Conservation (phyloP, 2,888 invertebrate genomes). For the Deilephila porcellus region DNA sequence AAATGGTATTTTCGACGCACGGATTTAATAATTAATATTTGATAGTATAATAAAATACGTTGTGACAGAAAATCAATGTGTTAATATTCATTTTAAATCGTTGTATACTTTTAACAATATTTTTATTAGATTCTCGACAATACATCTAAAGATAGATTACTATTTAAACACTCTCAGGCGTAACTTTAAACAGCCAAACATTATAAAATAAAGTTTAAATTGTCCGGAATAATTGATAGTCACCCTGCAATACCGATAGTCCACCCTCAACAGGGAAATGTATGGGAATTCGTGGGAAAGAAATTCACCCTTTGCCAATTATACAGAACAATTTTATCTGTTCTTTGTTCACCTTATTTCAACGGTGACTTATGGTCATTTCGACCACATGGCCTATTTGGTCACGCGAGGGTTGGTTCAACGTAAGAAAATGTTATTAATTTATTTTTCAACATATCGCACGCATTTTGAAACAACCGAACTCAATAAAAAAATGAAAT, state of each 20-base stretch:
- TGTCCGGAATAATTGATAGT: slow-evolving; percentile 5
- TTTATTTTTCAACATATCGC: not conserved
- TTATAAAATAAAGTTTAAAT: not conserved
- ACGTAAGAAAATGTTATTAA: slow-evolving; percentile 7
- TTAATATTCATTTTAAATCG: no score
- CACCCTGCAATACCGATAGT: slow-evolving; percentile 37
- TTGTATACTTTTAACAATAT: no score
- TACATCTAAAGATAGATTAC: no score
- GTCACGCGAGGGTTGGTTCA: slow-evolving; percentile 51
- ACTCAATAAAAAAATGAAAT: no score
- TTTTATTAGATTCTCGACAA: no score
- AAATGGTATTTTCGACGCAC: no score
- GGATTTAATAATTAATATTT: no score
- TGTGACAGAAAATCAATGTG: no score
- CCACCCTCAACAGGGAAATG: slow-evolving; percentile 56
- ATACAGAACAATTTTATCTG: slow-evolving; percentile 52
- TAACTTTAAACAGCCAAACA: no score
- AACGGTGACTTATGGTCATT: slow-evolving; percentile 80
- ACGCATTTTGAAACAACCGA: not conserved
- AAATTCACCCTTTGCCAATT: slow-evolving; percentile 68
- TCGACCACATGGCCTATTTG: slow-evolving; percentile 61
- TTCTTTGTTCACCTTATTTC: slow-evolving; percentile 66
- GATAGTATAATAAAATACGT: no score
- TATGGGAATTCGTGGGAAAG: slow-evolving; percentile 80
- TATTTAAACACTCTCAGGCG: no score